Evolutionary conservation across 2,113 vertebrate genomes (phyloP), one percentile per base, ranked within the genome.

Genomic region (Puffinus mauretanicus): DNA sequence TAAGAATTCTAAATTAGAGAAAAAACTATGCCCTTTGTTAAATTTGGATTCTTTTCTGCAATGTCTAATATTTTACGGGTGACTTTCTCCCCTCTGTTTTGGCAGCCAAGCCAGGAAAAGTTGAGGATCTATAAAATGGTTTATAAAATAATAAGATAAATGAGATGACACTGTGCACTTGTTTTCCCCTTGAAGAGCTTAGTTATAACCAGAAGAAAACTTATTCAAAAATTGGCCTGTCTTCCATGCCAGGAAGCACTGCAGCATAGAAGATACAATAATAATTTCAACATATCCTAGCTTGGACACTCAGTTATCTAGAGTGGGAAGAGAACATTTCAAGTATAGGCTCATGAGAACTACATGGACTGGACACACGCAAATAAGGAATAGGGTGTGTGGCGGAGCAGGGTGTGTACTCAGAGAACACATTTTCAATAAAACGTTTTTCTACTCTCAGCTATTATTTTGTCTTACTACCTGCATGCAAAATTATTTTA

Each of bases 381-480:
- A 67, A 22, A 26, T 18, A 55, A 64, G 40, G 11, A 83, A 90
- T 1, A 22, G 6, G 5, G 24, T 18, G 18, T 7, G 13, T 7
- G 8, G 4, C 9, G 8, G 12, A 81, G 18, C 1, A 0, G 21
- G 9, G 12, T 55, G 19, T 40, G 9, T 14, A 26, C 32, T 51
- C 44, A 83, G 27, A 83, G 47, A 87, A 46, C 21, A 78, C 14
- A 18, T 76, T 60, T 88, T 81, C 42, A 75, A 36, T 24, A 49
- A 71, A 66, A 30, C 17, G 8, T n/a, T 62, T 58, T 54, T 91
- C 22, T 38, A 18, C 40, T 61, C 11, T 82, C 24, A 64, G 32
- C 25, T 83, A 51, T 11, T 82, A 27, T 30, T 95, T 86, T 72
- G 13, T 36, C 72, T 49, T 64, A 91, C 27, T 77, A 58, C 11